Evolutionary conservation across 1,140 invertebrate species (phyloP).

Genomic region (Anastrepha ludens): DNA sequence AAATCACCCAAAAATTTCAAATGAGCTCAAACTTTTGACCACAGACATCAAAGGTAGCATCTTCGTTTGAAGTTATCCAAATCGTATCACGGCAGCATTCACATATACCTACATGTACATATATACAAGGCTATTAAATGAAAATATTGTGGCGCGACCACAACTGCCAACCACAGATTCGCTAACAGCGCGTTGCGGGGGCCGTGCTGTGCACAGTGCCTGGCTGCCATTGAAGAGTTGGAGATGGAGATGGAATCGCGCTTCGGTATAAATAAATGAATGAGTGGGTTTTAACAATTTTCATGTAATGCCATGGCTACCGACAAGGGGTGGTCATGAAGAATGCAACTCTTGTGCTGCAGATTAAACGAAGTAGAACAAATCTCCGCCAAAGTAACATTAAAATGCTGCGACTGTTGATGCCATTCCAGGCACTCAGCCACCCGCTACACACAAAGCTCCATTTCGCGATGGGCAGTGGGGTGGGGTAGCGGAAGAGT

Average conservation of each 20-base stretch:
- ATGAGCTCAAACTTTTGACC: neutral
- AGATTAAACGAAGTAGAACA: too few species aligned
- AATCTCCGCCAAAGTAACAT: neutral
- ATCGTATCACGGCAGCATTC: neutral
- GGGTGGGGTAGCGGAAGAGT: neutral
- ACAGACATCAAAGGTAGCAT: neutral
- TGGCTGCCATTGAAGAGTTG: neutral
- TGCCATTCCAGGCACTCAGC: neutral
- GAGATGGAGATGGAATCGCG: neutral
- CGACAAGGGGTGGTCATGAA: slow-evolving; percentile 60
- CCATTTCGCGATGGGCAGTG: too few species aligned
- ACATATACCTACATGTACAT: neutral
- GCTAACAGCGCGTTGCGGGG: too few species aligned
- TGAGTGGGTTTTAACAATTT: slow-evolving; percentile 71
- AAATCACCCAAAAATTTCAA: neutral
- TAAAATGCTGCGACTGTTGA: neutral
- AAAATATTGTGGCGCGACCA: neutral
- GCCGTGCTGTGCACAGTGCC: too few species aligned
- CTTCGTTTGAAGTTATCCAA: neutral
- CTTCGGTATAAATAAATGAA: neutral
- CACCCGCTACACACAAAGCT: neutral
- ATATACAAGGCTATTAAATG: neutral
- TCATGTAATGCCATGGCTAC: slow-evolving; percentile 71
- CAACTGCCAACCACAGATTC: neutral
- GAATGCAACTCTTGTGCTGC: neutral